Base-by-base conservation (phyloP, 2,113 vertebrate species). In the Ophiodon elongatus region DNA sequence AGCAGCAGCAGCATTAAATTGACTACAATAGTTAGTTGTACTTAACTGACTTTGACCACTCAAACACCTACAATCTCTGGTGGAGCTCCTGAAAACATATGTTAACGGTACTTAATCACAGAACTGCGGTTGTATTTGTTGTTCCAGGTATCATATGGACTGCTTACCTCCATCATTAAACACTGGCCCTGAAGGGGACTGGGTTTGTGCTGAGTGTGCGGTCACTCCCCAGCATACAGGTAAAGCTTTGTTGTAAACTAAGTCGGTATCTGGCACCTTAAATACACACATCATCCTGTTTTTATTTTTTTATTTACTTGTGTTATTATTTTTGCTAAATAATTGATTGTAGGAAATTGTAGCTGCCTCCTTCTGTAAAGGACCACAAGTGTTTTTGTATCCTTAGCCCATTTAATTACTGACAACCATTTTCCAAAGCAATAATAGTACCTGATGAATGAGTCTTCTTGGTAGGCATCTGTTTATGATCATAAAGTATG, bases 141-240 rank as follows among this genome's bases (percentile, higher is more conserved):
- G 29, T 43, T 76, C 2, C 80, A 92, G 92, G 67, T 91, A 68
- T 79, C 91, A 94, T 4, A 78, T 80, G 62, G 43, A 80, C 71
- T 94, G 93, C 47, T 72, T 93, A 31, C 76, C 52, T 3, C 85
- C 84, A 3, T 23, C 84, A 2, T 52, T 87, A 69, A 77, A 27
- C 21, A 11, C 45, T 0, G 15, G 0, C 6, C 76, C 85, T 47
- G 84, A 74, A 35, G 85, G 69, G 15, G 77, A 84, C 78, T 93
- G 91, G 92, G 33, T 78, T 29, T 93, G 92, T 83, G 50, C 79
- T 0, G 91, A 92, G n/a, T 94, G 93, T 90, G 67, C 23, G 0
- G 5, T 37, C 69, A 39, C 0, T 47, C 31, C 39, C 60, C 73
- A 64, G 15, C 63, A 47, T 1, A 54, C 79, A 78, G 90, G 85